Evolutionary conservation across 2,113 vertebrate species (phyloP).

Genomic region (Pardalotus punctatus): DNA sequence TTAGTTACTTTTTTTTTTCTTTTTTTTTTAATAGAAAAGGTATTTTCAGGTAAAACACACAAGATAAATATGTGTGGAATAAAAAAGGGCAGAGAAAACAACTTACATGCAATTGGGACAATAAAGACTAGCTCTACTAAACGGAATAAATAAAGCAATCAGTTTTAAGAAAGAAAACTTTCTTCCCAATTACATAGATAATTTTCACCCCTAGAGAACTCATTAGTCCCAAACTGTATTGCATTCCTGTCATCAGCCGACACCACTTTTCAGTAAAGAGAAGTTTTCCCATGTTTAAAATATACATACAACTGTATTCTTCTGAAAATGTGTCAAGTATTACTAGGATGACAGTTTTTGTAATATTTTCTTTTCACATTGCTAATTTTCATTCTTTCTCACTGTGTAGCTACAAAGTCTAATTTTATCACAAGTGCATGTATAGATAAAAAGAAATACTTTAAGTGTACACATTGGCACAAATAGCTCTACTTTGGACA

Average conservation of each 20-base stretch:
- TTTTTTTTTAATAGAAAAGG: not conserved
- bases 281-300: not conserved
- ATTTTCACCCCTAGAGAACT: constrained; percentile 3
- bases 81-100: constrained; percentile 24
- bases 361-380: not conserved
- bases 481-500: not conserved
- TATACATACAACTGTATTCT: not conserved
- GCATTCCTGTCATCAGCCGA: not conserved
- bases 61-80: not conserved
- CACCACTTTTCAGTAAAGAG: not conserved
- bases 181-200: not conserved
- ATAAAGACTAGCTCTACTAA: constrained; percentile 17
- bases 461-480: not conserved
- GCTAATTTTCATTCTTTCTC: not conserved
- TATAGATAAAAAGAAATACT: not conserved
- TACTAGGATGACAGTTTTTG: not conserved
- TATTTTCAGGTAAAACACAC: not conserved
- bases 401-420: not conserved
- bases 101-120: constrained; percentile 19
- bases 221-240: not conserved
- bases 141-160: constrained; percentile 19
- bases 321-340: not conserved
- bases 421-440: not conserved
- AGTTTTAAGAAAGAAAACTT: not conserved
- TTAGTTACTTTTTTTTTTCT: not conserved